Conservation (phyloP, 2,797 vertebrate species). For the Carduelis carduelis region DNA sequence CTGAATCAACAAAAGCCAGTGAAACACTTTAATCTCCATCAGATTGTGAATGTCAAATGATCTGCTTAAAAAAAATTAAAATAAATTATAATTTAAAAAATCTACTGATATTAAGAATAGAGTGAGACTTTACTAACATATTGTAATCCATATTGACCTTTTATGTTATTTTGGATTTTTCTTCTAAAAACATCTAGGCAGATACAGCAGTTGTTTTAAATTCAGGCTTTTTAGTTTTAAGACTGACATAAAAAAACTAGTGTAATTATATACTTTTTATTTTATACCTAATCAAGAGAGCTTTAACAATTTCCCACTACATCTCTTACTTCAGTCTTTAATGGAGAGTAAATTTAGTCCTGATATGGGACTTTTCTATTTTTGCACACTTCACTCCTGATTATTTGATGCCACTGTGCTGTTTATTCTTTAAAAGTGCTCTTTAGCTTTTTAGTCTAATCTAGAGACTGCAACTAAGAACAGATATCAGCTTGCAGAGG, state of each 20-base stretch:
- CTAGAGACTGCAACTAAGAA: neutral
- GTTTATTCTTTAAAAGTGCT: neutral
- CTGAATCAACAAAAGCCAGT: neutral
- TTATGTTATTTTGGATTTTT: constrained; percentile 40
- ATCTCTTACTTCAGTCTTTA: neutral
- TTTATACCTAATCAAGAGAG: neutral
- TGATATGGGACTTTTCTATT: neutral
- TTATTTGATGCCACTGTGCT: neutral
- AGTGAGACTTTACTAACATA: neutral
- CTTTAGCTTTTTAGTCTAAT: neutral
- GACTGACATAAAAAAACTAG: neutral
- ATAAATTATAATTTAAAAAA: constrained; percentile 44
- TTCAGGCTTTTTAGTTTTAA: neutral
- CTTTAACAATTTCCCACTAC: neutral
- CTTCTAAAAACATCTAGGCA: neutral
- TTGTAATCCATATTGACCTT: constrained; percentile 30
- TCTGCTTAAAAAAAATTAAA: neutral
- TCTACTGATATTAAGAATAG: neutral
- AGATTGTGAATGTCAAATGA: constrained; percentile 39
- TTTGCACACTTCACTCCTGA: neutral
- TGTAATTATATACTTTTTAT: neutral
- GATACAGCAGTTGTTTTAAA: neutral
- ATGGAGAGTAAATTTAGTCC: neutral
- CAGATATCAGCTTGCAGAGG: neutral
- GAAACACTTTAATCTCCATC: constrained; percentile 31